Evolutionary conservation across 2,888 invertebrate genomes (phyloP).

Genomic region (Camponotus fellah): DNA sequence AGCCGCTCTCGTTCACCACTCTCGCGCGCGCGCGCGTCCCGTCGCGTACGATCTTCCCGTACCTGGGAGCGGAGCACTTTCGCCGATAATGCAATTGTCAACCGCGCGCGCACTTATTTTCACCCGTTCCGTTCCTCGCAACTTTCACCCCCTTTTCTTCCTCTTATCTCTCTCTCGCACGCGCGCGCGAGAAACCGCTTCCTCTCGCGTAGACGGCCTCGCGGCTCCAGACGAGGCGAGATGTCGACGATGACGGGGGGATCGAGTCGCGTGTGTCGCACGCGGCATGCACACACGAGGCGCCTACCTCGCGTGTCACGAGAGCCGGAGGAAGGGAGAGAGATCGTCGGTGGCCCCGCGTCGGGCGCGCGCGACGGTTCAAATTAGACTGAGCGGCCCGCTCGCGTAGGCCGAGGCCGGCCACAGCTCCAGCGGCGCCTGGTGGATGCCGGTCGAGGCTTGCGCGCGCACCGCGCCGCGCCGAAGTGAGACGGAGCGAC

Average conservation of each 20-base stretch:
- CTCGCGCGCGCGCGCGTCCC: constrained; percentile 20
- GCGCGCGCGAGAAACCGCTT: constrained; percentile 41
- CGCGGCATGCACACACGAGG: constrained; percentile 74
- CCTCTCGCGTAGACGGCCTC: constrained; percentile 29
- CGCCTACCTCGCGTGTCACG: constrained; percentile 73
- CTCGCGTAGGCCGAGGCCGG: constrained; percentile 84
- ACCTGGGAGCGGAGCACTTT: background rate
- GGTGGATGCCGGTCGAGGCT: constrained; percentile 84
- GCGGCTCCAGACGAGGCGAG: constrained; percentile 61
- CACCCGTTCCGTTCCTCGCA: background rate
- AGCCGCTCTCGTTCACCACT: constrained; percentile 17
- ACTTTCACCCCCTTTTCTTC: background rate
- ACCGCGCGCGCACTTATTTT: background rate
- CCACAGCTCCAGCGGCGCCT: constrained; percentile 84
- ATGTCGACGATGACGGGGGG: constrained; percentile 64
- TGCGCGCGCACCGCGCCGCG: constrained; percentile 82
- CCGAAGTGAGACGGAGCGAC: constrained; percentile 62
- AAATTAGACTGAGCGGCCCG: constrained; percentile 86
- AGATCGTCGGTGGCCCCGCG: constrained; percentile 79
- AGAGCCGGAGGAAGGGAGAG: constrained; percentile 73
- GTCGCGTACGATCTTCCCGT: too few species aligned
- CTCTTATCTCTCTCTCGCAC: constrained; percentile 35
- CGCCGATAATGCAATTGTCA: constrained; percentile 14
- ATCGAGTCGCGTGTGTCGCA: constrained; percentile 73
- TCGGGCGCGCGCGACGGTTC: constrained; percentile 86